These are phyloP conservation scores for Drosophila sucinea DNA, from an alignment of 1,140 invertebrate species.

Conservation along the genomic window DNA sequence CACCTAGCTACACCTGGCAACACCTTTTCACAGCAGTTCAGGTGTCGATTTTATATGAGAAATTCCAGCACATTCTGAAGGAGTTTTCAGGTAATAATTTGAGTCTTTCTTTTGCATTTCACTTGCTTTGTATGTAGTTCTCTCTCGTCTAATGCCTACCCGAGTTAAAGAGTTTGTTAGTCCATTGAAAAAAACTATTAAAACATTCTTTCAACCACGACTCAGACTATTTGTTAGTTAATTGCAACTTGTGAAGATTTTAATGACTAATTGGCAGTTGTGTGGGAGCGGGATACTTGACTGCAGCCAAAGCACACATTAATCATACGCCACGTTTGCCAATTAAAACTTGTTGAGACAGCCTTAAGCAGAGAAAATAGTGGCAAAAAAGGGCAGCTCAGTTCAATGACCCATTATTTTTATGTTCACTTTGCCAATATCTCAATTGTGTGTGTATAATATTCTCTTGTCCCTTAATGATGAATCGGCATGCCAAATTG, in stretches of 20 bases:
- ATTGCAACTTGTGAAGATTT: slow-evolving; percentile 15
- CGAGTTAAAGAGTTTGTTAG: too few relatives aligned
- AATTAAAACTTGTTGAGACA: slow-evolving; percentile 29
- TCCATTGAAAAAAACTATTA: too few relatives aligned
- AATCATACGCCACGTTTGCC: slow-evolving; percentile 59
- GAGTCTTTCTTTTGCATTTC: not conserved
- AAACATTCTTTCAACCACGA: not conserved
- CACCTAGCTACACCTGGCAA: not conserved
- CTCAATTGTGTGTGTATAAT: slow-evolving; percentile 52
- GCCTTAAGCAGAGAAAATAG: slow-evolving; percentile 22
- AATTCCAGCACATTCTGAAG: slow-evolving; percentile 6
- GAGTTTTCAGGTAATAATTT: not conserved
- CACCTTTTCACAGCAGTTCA: not conserved
- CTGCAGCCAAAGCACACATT: slow-evolving; percentile 38
- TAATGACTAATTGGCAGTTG: slow-evolving; percentile 41
- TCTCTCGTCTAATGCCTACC: too few relatives aligned
- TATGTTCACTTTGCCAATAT: slow-evolving; percentile 59
- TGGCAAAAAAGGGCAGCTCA: not conserved
- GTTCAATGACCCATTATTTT: slow-evolving; percentile 48
- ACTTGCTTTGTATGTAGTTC: not conserved
- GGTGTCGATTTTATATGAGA: slow-evolving; percentile 2
- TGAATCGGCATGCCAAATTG: slow-evolving; percentile 38
- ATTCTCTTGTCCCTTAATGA: slow-evolving; percentile 27
- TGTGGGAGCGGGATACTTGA: slow-evolving; percentile 10
- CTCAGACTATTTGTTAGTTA: slow-evolving; percentile 7